phyloP scores from a whole-genome alignment of 2,797 vertebrate species.

The Xiphophorus birchmanni region DNA sequence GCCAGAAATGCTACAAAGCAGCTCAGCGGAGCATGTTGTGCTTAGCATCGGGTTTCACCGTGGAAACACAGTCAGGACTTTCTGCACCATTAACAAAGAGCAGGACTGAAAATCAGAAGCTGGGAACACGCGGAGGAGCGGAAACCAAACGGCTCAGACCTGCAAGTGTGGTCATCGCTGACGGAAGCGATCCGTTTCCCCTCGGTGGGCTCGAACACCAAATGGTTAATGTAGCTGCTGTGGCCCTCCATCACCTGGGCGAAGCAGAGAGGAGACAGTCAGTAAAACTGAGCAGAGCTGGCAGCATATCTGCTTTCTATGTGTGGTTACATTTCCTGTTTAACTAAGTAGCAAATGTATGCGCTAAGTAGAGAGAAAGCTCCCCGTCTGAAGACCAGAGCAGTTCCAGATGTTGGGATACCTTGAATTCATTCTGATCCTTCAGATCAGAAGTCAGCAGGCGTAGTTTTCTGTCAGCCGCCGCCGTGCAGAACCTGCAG shows the following conservation, averaged over 20 bases:
- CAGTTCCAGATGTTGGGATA: constrained; percentile 74
- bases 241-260: constrained; percentile 91
- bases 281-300: constrained; percentile 14
- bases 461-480: constrained; percentile 89
- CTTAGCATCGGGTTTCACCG: constrained; percentile 79
- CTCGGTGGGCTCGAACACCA: constrained; percentile 92
- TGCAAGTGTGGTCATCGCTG: constrained; percentile 98
- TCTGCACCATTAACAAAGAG: constrained; percentile 86
- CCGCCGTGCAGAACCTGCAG: constrained; percentile 91
- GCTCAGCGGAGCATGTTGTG: constrained; percentile 74
- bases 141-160: constrained; percentile 79
- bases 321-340: constrained; percentile 39
- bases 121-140: constrained; percentile 43
- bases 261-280: constrained; percentile 38
- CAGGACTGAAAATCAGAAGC: constrained; percentile 77
- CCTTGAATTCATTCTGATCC: constrained; percentile 91
- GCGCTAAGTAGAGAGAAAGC: constrained; percentile 28
- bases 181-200: constrained; percentile 96
- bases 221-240: constrained; percentile 92
- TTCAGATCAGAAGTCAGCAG: constrained; percentile 92
- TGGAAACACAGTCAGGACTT: constrained; percentile 80
- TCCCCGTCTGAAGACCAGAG: constrained; percentile 49
- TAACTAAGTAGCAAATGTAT: constrained; percentile 50
- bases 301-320: constrained; percentile 16
- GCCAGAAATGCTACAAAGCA: constrained; percentile 72